These are phyloP conservation scores for Molanna angustata DNA, from an alignment of 2,888 invertebrate species.

Conservation along the genomic window DNA sequence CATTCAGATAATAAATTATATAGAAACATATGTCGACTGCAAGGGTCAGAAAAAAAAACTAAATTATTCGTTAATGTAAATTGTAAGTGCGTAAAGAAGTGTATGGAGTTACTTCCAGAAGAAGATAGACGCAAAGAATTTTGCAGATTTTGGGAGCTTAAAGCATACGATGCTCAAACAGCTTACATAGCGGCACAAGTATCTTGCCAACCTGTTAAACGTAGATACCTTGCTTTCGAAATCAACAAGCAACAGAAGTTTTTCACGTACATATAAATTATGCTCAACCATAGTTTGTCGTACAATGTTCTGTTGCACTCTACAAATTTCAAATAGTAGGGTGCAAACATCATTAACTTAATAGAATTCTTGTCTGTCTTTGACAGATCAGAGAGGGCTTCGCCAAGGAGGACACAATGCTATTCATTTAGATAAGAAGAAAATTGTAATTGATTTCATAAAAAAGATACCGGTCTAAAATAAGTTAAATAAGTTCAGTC, in stretches of 20 bases:
- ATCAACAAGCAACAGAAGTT: neutral
- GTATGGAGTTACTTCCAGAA: neutral
- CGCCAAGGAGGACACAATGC: neutral
- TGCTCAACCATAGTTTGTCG: neutral
- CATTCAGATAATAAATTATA: too few species aligned
- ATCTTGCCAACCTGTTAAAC: neutral
- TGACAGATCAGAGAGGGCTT: neutral
- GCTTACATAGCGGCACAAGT: neutral
- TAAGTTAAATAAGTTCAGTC: too few species aligned
- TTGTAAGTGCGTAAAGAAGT: neutral
- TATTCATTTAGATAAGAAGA: neutral
- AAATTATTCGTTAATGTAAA: neutral
- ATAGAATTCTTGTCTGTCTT: neutral
- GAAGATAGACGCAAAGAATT: neutral
- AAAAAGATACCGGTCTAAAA: constrained; percentile 1
- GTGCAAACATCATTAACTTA: neutral
- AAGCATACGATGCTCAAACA: neutral
- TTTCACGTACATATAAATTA: neutral
- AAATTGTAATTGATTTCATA: neutral
- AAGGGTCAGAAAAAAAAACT: too few species aligned
- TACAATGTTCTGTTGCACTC: neutral
- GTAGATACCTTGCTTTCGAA: neutral
- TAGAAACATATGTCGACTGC: too few species aligned
- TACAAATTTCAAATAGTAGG: constrained; percentile 2
- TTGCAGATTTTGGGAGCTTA: neutral